These are phyloP conservation scores for Arothron firmamentum DNA, from an alignment of 2,113 vertebrate genomes.

Conservation along the genomic window DNA sequence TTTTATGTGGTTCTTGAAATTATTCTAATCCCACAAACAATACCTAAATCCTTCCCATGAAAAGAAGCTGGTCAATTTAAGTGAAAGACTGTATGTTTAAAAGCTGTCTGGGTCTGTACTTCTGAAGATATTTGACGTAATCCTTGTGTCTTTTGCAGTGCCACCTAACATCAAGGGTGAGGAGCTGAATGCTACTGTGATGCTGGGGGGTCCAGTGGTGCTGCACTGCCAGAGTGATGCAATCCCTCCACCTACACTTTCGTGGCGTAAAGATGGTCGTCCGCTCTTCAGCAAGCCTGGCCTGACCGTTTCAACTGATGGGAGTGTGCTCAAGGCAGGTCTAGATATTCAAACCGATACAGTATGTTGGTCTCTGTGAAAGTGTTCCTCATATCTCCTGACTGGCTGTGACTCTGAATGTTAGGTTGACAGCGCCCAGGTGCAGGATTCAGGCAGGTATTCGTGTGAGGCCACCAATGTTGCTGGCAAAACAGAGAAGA, in stretches of 20 bases:
- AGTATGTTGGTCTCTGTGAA: neutral
- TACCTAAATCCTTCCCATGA: too few species aligned
- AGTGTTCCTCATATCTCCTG: neutral
- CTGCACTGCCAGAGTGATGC: slow-evolving; percentile 85
- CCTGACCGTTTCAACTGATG: slow-evolving; percentile 78
- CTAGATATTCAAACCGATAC: neutral
- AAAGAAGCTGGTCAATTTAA: too few species aligned
- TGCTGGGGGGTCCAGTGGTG: slow-evolving; percentile 77
- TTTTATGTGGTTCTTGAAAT: slow-evolving; percentile 15
- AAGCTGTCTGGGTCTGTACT: neutral
- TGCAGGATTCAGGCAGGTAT: slow-evolving; percentile 90
- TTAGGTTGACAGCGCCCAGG: slow-evolving; percentile 83
- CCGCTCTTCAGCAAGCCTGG: slow-evolving; percentile 84
- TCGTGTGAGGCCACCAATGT: slow-evolving; percentile 93
- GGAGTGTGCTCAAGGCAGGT: slow-evolving; percentile 84
- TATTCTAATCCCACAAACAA: neutral
- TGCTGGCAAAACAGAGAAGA: slow-evolving; percentile 93
- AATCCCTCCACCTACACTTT: slow-evolving; percentile 80
- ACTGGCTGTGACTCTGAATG: slow-evolving; percentile 1
- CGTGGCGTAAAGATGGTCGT: slow-evolving; percentile 86
- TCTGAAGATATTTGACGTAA: neutral
- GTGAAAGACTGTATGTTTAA: too few species aligned
- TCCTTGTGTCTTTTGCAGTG: slow-evolving; percentile 70
- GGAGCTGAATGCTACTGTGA: slow-evolving; percentile 86
- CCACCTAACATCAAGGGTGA: slow-evolving; percentile 93